Conservation (phyloP, 2,888 invertebrate species). For the Tyria jacobaeae region DNA sequence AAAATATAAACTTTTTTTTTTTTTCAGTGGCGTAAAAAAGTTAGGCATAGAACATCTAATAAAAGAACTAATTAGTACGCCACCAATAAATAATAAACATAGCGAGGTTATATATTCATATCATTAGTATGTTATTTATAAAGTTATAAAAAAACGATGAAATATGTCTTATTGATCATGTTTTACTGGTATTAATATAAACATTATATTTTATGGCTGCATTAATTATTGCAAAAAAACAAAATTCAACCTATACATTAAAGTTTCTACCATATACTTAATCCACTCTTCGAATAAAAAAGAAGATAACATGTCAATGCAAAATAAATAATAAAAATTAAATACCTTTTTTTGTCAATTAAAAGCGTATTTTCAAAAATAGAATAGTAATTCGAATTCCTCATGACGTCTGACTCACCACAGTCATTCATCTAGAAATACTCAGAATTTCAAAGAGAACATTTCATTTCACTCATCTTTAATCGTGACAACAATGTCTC, state of each 20-base stretch:
- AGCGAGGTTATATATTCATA: conserved; percentile 18
- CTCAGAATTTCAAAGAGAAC: conserved; percentile 34
- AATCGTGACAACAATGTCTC: conserved; percentile 60
- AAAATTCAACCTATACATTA: not conserved
- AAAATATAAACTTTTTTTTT: no score
- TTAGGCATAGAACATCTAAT: conserved; percentile 6
- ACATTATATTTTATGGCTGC: conserved; percentile 31
- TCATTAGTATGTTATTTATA: conserved; percentile 35
- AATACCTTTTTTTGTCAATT: conserved; percentile 5
- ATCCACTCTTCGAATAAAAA: not conserved
- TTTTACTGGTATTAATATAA: conserved; percentile 20
- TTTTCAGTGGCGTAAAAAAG: conserved; percentile 9
- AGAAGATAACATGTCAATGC: not conserved
- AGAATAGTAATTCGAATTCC: conserved; percentile 25
- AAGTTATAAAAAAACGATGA: conserved; percentile 45
- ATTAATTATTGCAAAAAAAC: conserved; percentile 28
- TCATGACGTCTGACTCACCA: conserved; percentile 25
- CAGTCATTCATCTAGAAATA: conserved; percentile 35
- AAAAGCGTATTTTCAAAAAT: conserved; percentile 27
- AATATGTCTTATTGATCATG: conserved; percentile 41
- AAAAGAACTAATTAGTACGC: conserved; percentile 33
- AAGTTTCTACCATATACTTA: not conserved
- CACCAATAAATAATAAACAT: conserved; percentile 22
- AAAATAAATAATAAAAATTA: conserved; percentile 12
- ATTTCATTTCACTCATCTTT: conserved; percentile 56